Evolutionary conservation across 2,797 vertebrate genomes (phyloP).

Genomic region (Valencia hispanica): DNA sequence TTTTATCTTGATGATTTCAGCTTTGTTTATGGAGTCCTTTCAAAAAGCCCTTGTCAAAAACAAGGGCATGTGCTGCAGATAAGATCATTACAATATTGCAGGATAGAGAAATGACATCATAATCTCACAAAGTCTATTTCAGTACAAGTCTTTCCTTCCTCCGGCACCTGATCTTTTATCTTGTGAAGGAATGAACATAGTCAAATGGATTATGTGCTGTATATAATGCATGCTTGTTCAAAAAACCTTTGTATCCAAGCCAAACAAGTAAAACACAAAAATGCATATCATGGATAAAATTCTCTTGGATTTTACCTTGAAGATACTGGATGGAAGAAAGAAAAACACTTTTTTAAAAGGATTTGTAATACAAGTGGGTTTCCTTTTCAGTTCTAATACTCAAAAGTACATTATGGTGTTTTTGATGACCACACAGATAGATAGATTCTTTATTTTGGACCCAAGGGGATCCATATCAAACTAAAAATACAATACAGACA

Average conservation of each 20-base stretch:
- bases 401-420: no score
- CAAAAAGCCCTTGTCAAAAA: slow-evolving; percentile 45
- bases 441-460: no score
- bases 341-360: neutral
- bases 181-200: slow-evolving; percentile 33
- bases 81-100: slow-evolving; percentile 55
- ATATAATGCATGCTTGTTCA: slow-evolving; percentile 39
- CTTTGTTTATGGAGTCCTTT: slow-evolving; percentile 45
- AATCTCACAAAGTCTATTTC: slow-evolving; percentile 49
- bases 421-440: no score
- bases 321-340: neutral
- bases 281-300: neutral
- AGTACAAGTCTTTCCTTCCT: slow-evolving; percentile 20
- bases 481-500: no score
- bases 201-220: slow-evolving; percentile 12
- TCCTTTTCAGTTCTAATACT: neutral
- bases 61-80: slow-evolving; percentile 58
- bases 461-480: no score
- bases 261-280: slow-evolving; percentile 14
- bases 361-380: neutral
- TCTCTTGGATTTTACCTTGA: neutral
- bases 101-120: slow-evolving; percentile 53
- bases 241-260: neutral
- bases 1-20: slow-evolving; percentile 42
- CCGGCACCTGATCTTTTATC: slow-evolving; percentile 43